Conservation (phyloP, 2,888 invertebrate genomes). For the Julus scanicus region DNA sequence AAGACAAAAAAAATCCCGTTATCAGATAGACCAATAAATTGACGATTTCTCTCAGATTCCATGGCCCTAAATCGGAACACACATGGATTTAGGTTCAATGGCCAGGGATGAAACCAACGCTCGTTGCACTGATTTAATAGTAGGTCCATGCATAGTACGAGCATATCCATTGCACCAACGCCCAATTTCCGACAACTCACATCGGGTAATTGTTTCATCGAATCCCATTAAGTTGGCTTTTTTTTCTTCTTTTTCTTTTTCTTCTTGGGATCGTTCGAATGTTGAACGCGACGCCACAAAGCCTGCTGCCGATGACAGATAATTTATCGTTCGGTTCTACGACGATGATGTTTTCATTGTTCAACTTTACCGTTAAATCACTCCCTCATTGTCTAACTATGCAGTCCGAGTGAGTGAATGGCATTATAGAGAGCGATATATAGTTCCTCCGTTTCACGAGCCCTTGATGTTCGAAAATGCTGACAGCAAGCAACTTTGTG, state of each 20-base stretch:
- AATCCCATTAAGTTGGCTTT: constrained; percentile 5
- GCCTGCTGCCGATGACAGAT: constrained; percentile 34
- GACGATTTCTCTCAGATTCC: neutral
- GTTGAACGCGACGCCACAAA: neutral
- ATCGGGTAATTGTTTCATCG: constrained; percentile 39
- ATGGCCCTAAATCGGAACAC: neutral
- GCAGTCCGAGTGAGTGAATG: neutral
- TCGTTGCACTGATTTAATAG: neutral
- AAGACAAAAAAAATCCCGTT: neutral
- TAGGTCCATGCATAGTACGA: neutral
- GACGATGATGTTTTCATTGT: constrained; percentile 30
- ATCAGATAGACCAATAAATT: neutral
- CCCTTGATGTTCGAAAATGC: neutral
- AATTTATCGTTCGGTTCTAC: constrained; percentile 23
- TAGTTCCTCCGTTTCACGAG: neutral
- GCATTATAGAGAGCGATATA: neutral
- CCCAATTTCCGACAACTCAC: neutral
- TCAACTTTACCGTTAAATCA: neutral
- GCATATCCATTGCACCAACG: constrained; percentile 34
- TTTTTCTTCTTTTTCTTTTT: neutral
- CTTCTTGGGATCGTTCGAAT: neutral
- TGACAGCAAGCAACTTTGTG: too few species aligned
- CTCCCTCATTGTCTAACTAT: neutral
- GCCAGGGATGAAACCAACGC: neutral
- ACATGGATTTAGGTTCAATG: neutral